Evolutionary conservation across 1,140 invertebrate genomes (phyloP), one percentile per base, ranked within the genome.

Genomic region (Calycopis cecrops): DNA sequence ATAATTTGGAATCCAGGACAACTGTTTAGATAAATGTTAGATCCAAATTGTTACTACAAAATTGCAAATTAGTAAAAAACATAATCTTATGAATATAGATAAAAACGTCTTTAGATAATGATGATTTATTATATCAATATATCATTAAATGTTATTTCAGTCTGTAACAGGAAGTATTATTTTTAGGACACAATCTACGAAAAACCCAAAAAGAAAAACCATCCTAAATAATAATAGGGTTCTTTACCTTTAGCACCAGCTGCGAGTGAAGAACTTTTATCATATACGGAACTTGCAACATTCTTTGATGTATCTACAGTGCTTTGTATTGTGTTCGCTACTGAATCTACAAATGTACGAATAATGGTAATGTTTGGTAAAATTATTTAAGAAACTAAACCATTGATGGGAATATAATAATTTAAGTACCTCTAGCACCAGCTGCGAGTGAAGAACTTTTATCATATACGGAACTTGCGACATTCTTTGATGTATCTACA

Each of bases 401-500:
- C n/a, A n/a, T n/a, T n/a, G n/a, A n/a, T n/a, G n/a, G n/a, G n/a
- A n/a, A n/a, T n/a, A n/a, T 14, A 54, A 10, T 14, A 10, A n/a
- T n/a, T n/a, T n/a, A 51, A 28, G 35, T 52, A 60, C 59, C 59
- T 56, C 62, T 66, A 42, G 63, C 62, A 17, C 52, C 59, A 44
- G 66, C 70, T 48, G 70, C 61, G n/a, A 69, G 50, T n/a, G 59
- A 55, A 16, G 61, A 53, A 33, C 73, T 58, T 28, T 65, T 67
- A 21, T 76, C 71, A 16, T 72, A 64, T 51, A 65, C 64, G 9
- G 66, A 55, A 3, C 63, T 51, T 7, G 67, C 67, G 12, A 69
- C 60, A 51, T 65, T 65, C 50, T 73, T 76, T 33, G 73, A 73
- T 4, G 64, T 61, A 38, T 73, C 65, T 54, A 71, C 57, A 28